A percentile compares a stretch with the other conserved stretches of the same genome.
phyloP scores from a whole-genome alignment of 2,113 vertebrate genomes.

The Plestiodon gilberti region DNA sequence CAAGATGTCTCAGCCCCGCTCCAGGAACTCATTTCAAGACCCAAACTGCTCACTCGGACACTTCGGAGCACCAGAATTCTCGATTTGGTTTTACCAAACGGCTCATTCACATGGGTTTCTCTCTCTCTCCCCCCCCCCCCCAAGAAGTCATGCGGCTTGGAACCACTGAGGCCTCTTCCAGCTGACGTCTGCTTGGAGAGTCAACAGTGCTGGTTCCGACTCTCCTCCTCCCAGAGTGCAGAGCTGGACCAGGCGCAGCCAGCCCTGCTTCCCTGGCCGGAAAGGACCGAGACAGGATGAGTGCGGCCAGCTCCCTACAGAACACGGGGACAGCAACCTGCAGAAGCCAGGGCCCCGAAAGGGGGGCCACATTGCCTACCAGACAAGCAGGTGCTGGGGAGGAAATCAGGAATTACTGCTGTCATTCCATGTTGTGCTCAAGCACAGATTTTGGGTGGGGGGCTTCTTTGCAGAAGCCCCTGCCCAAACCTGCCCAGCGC shows the following conservation, averaged over 20 bases:
- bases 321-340: not conserved
- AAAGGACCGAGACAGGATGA: not conserved
- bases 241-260: not conserved
- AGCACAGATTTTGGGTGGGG: no score
- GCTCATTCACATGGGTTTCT: not conserved
- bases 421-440: no score
- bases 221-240: not conserved
- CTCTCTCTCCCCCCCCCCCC: not conserved
- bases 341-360: not conserved
- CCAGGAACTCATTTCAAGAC: no score
- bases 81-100: not conserved
- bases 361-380: not conserved
- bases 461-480: no score
- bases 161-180: not conserved
- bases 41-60: no score
- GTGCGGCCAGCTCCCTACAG: not conserved
- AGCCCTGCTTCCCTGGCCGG: not conserved
- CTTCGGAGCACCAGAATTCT: not conserved
- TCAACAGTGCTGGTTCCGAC: not conserved
- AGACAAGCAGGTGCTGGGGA: not conserved
- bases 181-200: not conserved
- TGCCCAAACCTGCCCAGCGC: no score
- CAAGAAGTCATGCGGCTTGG: not conserved
- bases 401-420: not conserved
- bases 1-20: no score